Evolutionary conservation across 2,797 vertebrate genomes (phyloP), one percentile per base, ranked within the genome.

Genomic region (Carapus acus): DNA sequence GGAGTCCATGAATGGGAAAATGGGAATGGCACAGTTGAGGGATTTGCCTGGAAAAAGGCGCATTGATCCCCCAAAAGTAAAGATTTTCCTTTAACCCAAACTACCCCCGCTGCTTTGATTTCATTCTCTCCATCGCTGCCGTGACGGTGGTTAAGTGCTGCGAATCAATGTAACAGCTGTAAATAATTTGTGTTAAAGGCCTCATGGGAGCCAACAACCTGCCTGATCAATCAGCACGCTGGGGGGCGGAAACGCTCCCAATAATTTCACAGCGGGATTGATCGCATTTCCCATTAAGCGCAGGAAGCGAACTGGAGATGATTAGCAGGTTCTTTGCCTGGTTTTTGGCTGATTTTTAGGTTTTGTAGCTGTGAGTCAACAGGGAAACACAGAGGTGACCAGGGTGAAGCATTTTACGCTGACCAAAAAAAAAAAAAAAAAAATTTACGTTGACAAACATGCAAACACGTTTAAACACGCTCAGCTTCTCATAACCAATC

Each of bases 91-190:
- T 64, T 51, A 69, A 61, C 44, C 49, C 13, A 49, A 50, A 59
- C 43, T 22, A 40, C 54, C 41, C 37, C 43, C 20, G 38, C 18
- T 19, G 38, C 39, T 20, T 41, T 41, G 39, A 41, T 12, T 41
- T 41, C 39, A 20, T 41, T 71, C 58, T 53, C 59, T 14, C 43
- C 67, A 58, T 47, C 7, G 4, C 43, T n/a, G 51, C 39, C 18
- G 6, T 21, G 39, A 14, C 39, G 21, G 19, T 37, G 13, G 42
- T 69, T 76, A 76, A 79, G 69, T 77, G 82, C 62, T 39, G 50
- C 57, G 58, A 69, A 43, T 82, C 74, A 79, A 53, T 76, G 31
- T 55, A 65, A 72, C 52, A 62, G 52, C 54, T 62, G 74, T 29
- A 53, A 66, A 71, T 71, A 49, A 74, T 77, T 57, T 58, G 65